A percentile compares a stretch with the other conserved stretches of the same genome.
Conservation (phyloP, 2,888 invertebrate species). For the Nomada ferruginata region DNA sequence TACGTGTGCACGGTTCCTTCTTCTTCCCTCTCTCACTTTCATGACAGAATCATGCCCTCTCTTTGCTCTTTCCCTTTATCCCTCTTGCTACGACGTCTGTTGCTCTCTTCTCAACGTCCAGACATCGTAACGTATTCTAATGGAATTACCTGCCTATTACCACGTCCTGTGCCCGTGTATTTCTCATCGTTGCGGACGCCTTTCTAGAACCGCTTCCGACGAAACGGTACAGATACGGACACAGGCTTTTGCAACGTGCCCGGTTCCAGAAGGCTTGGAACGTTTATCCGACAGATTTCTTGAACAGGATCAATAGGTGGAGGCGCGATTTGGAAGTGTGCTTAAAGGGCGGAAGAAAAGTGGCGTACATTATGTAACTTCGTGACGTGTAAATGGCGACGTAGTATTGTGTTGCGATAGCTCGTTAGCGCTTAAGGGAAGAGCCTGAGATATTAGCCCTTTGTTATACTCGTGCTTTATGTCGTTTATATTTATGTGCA, state of each 20-base stretch:
- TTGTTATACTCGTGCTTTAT: no score
- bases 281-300: neutral
- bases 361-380: no score
- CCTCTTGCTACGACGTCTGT: neutral
- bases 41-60: conserved; percentile 47
- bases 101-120: conserved; percentile 55
- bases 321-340: neutral
- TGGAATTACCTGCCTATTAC: conserved; percentile 79
- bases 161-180: conserved; percentile 56
- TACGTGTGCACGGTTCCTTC: conserved; percentile 57
- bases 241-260: neutral
- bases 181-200: conserved; percentile 28
- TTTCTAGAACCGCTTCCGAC: conserved; percentile 28
- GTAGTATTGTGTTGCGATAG: no score
- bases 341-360: neutral
- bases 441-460: no score
- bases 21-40: conserved; percentile 41
- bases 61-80: conserved; percentile 14
- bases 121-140: conserved; percentile 77
- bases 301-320: neutral
- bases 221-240: conserved; percentile 17
- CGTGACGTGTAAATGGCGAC: no score
- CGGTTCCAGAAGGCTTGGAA: neutral
- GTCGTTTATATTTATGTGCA: no score
- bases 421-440: no score